Conservation (phyloP, 2,888 invertebrate genomes). For the Rhimphoctona megacephalus region DNA sequence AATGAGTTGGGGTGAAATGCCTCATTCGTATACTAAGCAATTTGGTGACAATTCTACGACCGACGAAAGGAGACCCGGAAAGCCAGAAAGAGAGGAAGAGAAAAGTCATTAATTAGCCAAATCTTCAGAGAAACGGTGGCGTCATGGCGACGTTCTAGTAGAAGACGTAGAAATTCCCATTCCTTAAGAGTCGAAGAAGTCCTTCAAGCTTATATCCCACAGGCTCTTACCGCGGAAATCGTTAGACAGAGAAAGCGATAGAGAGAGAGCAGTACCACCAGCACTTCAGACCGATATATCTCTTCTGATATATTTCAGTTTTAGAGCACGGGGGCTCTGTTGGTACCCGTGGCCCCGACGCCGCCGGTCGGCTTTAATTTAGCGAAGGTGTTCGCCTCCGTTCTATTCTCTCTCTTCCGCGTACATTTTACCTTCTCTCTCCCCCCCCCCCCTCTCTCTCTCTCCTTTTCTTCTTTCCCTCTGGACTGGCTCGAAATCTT, state of each 20-base stretch:
- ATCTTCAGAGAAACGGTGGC: constrained; percentile 49
- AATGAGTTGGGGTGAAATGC: not conserved
- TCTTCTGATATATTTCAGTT: constrained; percentile 77
- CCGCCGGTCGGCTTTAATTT: constrained; percentile 75
- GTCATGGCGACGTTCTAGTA: constrained; percentile 27
- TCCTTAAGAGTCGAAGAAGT: constrained; percentile 43
- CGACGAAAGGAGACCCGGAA: constrained; percentile 10
- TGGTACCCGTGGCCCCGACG: constrained; percentile 62
- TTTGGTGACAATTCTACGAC: constrained; percentile 56
- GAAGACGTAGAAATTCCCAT: constrained; percentile 47
- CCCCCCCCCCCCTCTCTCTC: constrained; percentile 7
- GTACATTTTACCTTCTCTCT: constrained; percentile 45
- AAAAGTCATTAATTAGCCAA: constrained; percentile 65
- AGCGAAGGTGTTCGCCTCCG: constrained; percentile 71
- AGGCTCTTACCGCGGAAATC: constrained; percentile 53
- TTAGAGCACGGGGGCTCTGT: constrained; percentile 68
- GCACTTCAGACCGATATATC: constrained; percentile 75
- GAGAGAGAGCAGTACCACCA: constrained; percentile 21
- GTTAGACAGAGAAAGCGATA: constrained; percentile 31
- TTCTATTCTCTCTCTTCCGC: constrained; percentile 50
- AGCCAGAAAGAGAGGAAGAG: constrained; percentile 42
- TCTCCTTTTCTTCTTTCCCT: not conserved
- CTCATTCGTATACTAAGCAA: constrained; percentile 43
- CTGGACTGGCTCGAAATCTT: constrained; percentile 50
- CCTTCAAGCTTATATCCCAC: constrained; percentile 58